These are phyloP conservation scores for Ypsolopha scabrella DNA, from an alignment of 2,888 invertebrate species.

Conservation along the genomic window DNA sequence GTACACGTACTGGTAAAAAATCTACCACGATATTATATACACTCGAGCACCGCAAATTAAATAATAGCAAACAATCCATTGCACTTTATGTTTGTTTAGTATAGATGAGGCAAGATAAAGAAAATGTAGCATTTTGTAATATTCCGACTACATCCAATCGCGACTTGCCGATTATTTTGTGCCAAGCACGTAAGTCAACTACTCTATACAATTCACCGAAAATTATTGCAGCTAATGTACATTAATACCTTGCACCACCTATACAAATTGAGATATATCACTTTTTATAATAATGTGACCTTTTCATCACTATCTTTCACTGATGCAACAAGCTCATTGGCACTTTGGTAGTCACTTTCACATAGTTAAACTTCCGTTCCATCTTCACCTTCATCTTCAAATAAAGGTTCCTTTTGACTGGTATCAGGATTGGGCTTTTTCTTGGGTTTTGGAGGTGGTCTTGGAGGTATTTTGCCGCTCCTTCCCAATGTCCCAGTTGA, in stretches of 20 bases:
- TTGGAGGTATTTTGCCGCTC: conserved; percentile 80
- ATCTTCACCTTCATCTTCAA: conserved; percentile 90
- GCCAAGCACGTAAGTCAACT: no score
- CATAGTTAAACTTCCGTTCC: conserved; percentile 85
- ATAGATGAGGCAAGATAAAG: not conserved
- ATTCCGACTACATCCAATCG: not conserved
- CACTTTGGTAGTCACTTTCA: conserved; percentile 41
- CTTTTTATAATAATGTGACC: conserved; percentile 15
- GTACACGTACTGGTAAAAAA: conserved; percentile 59
- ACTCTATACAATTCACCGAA: no score
- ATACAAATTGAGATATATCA: conserved; percentile 30
- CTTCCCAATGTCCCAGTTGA: conserved; percentile 53
- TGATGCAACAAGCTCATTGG: conserved; percentile 46
- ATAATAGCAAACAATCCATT: conserved; percentile 7
- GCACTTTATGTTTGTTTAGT: conserved; percentile 15
- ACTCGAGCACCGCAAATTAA: conserved; percentile 63
- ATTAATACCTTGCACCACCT: conserved; percentile 5
- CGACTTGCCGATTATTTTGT: no score
- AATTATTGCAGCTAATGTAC: no score
- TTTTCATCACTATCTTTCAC: conserved; percentile 26
- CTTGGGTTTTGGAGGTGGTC: conserved; percentile 87
- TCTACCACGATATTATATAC: conserved; percentile 62
- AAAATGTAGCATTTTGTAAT: no score
- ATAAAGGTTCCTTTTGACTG: conserved; percentile 76
- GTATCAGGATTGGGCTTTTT: conserved; percentile 75